phyloP scores from a whole-genome alignment of 2,113 vertebrate genomes.

The Nymphicus hollandicus region DNA sequence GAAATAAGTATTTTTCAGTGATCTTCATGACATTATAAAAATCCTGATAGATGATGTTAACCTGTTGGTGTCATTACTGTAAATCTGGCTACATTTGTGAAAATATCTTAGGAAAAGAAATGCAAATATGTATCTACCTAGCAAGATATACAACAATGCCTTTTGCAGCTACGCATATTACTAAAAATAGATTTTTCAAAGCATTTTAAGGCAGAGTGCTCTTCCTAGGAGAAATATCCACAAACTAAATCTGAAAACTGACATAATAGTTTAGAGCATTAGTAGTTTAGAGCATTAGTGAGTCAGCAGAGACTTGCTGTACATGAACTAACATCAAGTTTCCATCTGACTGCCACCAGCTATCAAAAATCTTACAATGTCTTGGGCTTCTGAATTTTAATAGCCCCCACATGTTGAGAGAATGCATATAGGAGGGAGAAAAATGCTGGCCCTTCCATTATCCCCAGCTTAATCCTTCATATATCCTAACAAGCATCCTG shows the following conservation, averaged over 20 bases:
- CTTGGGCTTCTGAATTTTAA: background rate
- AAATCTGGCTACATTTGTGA: background rate
- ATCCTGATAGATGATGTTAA: background rate
- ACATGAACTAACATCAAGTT: slow-evolving; percentile 26
- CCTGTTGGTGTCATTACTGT: background rate
- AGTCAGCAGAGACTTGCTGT: slow-evolving; percentile 51
- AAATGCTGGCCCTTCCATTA: background rate
- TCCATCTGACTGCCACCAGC: slow-evolving; percentile 32
- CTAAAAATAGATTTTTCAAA: background rate
- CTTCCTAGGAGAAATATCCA: background rate
- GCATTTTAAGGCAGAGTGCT: background rate
- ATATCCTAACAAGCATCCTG: background rate
- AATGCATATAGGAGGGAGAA: background rate
- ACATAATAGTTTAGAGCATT: slow-evolving; percentile 7
- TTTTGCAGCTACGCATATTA: background rate
- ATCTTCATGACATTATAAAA: background rate
- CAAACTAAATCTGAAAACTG: slow-evolving; percentile 26
- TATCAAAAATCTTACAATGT: slow-evolving; percentile 43
- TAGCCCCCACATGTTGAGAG: slow-evolving; percentile 6
- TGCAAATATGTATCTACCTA: background rate
- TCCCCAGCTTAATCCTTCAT: background rate
- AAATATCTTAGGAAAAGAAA: background rate
- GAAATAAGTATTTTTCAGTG: background rate
- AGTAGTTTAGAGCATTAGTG: slow-evolving; percentile 28
- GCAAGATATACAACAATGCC: background rate